Conservation (phyloP, 23 tunicate species). For the Halocynthia aurantium region DNA sequence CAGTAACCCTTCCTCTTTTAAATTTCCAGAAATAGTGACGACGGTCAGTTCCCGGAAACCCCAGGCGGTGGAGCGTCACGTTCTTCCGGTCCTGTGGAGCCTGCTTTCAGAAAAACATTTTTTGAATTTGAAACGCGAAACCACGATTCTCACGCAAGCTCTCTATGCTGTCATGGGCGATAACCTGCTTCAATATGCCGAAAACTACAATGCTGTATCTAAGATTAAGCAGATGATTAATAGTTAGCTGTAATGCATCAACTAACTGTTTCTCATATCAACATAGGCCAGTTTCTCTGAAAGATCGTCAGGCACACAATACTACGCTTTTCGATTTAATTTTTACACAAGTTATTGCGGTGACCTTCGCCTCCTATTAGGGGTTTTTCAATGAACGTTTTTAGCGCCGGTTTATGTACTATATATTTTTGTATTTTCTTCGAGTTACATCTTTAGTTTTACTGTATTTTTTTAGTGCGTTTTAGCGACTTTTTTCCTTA, state of each 20-base stretch:
- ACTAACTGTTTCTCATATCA: too few species aligned
- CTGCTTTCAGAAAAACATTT: conserved; percentile 33
- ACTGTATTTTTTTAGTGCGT: too few species aligned
- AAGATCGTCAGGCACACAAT: too few species aligned
- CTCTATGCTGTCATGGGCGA: conserved; percentile 32
- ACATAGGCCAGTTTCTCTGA: too few species aligned
- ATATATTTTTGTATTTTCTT: too few species aligned
- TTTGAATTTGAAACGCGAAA: conserved; percentile 37
- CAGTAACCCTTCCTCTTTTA: background rate
- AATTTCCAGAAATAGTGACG: conserved; percentile 35
- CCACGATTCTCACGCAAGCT: conserved; percentile 31
- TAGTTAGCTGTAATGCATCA: background rate
- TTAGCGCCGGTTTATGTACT: too few species aligned
- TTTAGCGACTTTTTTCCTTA: too few species aligned
- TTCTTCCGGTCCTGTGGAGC: conserved; percentile 59
- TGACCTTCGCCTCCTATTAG: too few species aligned
- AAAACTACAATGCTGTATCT: conserved; percentile 24
- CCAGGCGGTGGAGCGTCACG: conserved; percentile 56
- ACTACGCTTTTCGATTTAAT: too few species aligned
- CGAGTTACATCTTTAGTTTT: too few species aligned
- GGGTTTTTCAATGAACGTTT: too few species aligned
- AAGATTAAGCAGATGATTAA: conserved; percentile 12
- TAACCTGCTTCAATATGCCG: conserved; percentile 50
- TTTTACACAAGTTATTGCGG: too few species aligned
- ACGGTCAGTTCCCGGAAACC: conserved; percentile 25